Evolutionary conservation across 2,113 vertebrate species (phyloP).

Genomic region (Ranitomeya imitator): DNA sequence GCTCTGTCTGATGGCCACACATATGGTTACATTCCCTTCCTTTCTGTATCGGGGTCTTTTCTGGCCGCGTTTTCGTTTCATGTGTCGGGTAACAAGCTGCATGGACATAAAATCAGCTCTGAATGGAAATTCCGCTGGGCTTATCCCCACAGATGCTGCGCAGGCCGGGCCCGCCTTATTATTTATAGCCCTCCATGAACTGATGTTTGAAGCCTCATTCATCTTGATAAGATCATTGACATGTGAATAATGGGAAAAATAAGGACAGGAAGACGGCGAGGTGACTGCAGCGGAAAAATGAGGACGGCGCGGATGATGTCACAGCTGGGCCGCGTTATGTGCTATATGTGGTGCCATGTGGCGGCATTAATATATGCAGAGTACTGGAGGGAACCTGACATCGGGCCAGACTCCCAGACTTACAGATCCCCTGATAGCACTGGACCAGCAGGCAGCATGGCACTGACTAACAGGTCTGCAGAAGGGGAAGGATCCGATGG

Average conservation of each 20-base stretch:
- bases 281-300: neutral
- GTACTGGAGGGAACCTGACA: neutral
- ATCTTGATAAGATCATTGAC: constrained; percentile 33
- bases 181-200: constrained; percentile 5
- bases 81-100: constrained; percentile 2
- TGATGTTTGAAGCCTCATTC: constrained; percentile 12
- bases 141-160: constrained; percentile 21
- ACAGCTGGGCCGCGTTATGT: neutral
- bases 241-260: constrained; percentile 33
- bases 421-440: neutral
- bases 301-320: neutral
- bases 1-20: neutral
- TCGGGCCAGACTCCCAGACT: neutral
- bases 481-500: neutral
- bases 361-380: neutral
- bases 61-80: neutral
- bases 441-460: neutral
- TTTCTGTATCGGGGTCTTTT: no score
- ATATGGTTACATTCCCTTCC: constrained; percentile 3
- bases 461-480: neutral
- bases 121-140: constrained; percentile 29
- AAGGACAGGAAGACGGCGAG: neutral
- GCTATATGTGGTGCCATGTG: neutral
- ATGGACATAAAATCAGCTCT: neutral
- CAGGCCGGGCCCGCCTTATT: neutral